A percentile compares a stretch with the other conserved stretches of the same genome.
Conservation (phyloP, 2,888 invertebrate species). For the Aporophyla lueneburgensis region DNA sequence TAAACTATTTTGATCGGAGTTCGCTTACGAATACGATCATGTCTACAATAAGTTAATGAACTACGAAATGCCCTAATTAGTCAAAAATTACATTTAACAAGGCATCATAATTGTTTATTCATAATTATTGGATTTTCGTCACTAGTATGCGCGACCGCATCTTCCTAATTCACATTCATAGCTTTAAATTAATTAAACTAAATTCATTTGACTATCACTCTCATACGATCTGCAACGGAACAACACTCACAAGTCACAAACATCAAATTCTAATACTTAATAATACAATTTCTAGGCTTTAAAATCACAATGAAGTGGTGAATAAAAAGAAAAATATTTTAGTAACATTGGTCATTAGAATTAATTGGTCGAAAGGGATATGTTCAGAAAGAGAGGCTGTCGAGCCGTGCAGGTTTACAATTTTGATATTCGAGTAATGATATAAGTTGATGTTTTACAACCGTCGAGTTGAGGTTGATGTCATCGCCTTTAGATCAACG, state of each 20-base stretch:
- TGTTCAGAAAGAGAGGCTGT: constrained; percentile 80
- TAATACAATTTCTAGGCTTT: constrained; percentile 89
- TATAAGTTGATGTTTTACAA: constrained; percentile 85
- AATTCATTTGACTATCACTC: constrained; percentile 90
- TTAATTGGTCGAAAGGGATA: constrained; percentile 90
- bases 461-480: constrained; percentile 82
- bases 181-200: constrained; percentile 89
- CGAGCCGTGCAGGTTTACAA: constrained; percentile 80
- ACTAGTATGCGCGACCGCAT: constrained; percentile 91
- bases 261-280: constrained; percentile 90
- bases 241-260: constrained; percentile 85
- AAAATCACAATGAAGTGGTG: constrained; percentile 89
- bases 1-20: constrained; percentile 88
- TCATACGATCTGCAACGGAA: constrained; percentile 84
- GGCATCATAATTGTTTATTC: constrained; percentile 87
- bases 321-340: constrained; percentile 83
- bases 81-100: constrained; percentile 88
- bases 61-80: constrained; percentile 89
- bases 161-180: constrained; percentile 89
- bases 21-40: constrained; percentile 84
- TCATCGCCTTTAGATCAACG: constrained; percentile 78
- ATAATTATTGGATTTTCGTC: constrained; percentile 91
- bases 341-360: constrained; percentile 86
- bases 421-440: constrained; percentile 87
- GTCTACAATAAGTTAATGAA: constrained; percentile 89